Percentiles rank a stretch among this genome's conserved stretches.
phyloP scores from a whole-genome alignment of 2,113 vertebrate species.

The Camarhynchus parvulus region DNA sequence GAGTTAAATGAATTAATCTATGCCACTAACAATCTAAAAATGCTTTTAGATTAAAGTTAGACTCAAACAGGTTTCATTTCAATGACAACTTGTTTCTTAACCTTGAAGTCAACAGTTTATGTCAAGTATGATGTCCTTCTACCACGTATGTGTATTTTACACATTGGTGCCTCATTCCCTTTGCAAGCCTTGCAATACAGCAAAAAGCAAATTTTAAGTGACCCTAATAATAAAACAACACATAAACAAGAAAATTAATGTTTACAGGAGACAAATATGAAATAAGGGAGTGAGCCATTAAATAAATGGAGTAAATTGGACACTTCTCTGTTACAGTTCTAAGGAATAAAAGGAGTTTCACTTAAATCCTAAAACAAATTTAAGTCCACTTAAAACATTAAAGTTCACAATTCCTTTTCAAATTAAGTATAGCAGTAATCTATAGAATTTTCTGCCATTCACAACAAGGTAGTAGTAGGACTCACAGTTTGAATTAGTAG shows the following conservation, averaged over 20 bases:
- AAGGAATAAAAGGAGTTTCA: neutral
- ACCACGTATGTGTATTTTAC: neutral
- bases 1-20: neutral
- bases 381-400: neutral
- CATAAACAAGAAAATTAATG: neutral
- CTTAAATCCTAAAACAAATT: neutral
- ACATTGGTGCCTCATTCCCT: neutral
- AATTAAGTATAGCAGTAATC: neutral
- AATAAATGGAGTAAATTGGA: neutral
- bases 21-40: neutral
- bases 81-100: neutral
- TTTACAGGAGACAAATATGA: neutral
- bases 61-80: neutral
- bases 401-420: neutral
- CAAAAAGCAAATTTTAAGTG: neutral
- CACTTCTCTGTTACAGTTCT: neutral
- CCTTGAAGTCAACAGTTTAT: neutral
- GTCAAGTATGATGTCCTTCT: neutral
- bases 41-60: neutral
- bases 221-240: neutral
- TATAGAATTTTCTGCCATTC: neutral
- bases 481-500: neutral
- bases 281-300: neutral
- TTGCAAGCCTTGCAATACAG: neutral
- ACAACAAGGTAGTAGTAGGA: neutral